Percentiles rank a stretch among this genome's conserved stretches.
Evolutionary conservation across 2,113 vertebrate genomes (phyloP).

Genomic region (Chlamydotis undulata): DNA sequence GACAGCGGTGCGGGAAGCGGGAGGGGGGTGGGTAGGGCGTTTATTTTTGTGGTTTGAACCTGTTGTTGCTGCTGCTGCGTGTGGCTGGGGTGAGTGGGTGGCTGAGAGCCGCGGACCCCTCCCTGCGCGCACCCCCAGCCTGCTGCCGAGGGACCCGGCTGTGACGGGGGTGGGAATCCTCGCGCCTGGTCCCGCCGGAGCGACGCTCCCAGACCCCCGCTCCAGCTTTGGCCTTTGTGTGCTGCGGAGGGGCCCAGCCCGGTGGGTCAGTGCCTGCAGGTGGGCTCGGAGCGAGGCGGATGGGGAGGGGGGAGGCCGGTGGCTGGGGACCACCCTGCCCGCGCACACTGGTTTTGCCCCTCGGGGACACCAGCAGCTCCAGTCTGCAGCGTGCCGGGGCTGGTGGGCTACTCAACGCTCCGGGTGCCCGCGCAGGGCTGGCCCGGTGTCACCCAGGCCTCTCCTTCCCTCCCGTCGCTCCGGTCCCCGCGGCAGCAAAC

Average conservation of each 20-base stretch:
- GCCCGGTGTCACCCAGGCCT: neutral
- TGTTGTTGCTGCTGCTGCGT: conserved; percentile 48
- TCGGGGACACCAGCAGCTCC: neutral
- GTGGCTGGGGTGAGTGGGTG: conserved; percentile 29
- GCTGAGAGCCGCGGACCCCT: conserved; percentile 16
- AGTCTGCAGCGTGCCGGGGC: neutral
- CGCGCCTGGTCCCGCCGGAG: neutral
- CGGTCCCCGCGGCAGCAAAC: accelerated
- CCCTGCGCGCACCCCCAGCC: neutral
- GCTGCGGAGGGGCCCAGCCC: neutral
- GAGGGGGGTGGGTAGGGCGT: neutral
- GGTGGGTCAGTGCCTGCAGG: neutral
- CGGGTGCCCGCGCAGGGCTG: neutral
- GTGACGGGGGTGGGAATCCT: neutral
- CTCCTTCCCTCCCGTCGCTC: neutral
- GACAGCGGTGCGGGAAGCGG: neutral
- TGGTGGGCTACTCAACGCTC: neutral
- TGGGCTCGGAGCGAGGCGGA: neutral
- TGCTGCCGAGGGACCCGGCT: neutral
- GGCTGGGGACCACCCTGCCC: neutral
- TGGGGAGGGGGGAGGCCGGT: neutral
- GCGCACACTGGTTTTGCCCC: accelerated
- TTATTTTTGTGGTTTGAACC: conserved; percentile 53
- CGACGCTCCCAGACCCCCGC: neutral
- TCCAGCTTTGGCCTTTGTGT: conserved; percentile 36